Percentiles rank a stretch among this genome's conserved stretches.
Evolutionary conservation across 2,113 vertebrate species (phyloP).

Genomic region (Grallaria varia): DNA sequence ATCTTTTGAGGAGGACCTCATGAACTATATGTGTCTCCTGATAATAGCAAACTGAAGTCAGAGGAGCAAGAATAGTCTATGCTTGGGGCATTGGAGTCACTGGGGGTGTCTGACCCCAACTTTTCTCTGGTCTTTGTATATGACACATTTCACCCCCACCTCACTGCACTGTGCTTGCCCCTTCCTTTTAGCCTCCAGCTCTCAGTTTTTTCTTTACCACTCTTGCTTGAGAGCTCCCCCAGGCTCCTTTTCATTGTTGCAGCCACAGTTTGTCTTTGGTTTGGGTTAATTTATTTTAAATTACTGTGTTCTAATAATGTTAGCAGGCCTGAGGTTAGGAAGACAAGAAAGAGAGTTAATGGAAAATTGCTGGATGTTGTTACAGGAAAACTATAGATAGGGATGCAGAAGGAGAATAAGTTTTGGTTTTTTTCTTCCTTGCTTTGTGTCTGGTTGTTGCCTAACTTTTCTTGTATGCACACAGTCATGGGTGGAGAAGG

Average conservation of each 20-base stretch:
- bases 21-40: not conserved
- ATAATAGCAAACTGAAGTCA: not conserved
- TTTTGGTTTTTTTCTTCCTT: not conserved
- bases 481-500: not conserved
- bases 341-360: slow-evolving; percentile 1
- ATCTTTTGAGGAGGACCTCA: not conserved
- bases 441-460: not conserved
- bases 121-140: not conserved
- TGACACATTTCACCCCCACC: not conserved
- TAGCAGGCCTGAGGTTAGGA: slow-evolving; percentile 15
- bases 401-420: not conserved
- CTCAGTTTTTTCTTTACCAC: not conserved
- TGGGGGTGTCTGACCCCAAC: not conserved
- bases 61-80: not conserved
- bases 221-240: not conserved
- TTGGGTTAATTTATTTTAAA: slow-evolving; percentile 32
- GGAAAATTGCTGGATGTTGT: not conserved
- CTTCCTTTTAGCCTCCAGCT: not conserved
- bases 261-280: not conserved
- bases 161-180: not conserved
- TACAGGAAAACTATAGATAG: not conserved
- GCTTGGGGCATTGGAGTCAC: not conserved
- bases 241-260: not conserved
- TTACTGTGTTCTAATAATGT: not conserved
- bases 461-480: not conserved